Evolutionary conservation across 1,140 invertebrate species (phyloP).

Genomic region (Zeugodacus cucurbitae): DNA sequence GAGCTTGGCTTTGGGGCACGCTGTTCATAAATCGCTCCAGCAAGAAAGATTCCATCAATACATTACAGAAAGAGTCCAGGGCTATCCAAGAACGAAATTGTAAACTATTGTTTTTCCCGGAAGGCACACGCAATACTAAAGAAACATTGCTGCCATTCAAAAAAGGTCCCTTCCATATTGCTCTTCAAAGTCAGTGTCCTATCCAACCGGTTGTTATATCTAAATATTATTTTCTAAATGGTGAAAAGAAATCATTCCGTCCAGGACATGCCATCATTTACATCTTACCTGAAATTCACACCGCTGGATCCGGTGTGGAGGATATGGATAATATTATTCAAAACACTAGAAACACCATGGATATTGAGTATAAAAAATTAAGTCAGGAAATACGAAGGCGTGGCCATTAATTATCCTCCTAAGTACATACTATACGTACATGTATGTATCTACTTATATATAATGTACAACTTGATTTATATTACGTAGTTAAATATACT

Average conservation of each 20-base stretch:
- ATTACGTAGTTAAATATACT: neutral
- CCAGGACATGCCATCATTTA: slow-evolving; percentile 75
- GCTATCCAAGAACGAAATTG: slow-evolving; percentile 75
- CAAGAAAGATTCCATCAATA: slow-evolving; percentile 74
- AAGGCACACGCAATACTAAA: slow-evolving; percentile 77
- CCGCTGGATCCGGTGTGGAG: slow-evolving; percentile 72
- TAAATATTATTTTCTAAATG: slow-evolving; percentile 85
- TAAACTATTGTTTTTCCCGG: slow-evolving; percentile 77
- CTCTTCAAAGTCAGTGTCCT: slow-evolving; percentile 82
- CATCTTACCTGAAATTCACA: slow-evolving; percentile 78
- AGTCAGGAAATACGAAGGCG: slow-evolving; percentile 66
- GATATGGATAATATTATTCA: slow-evolving; percentile 76
- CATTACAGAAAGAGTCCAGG: slow-evolving; percentile 79
- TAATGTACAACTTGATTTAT: neutral
- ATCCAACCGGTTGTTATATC: slow-evolving; percentile 92
- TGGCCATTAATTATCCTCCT: slow-evolving; percentile 45
- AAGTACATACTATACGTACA: neutral
- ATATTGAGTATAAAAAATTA: slow-evolving; percentile 70
- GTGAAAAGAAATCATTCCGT: slow-evolving; percentile 78
- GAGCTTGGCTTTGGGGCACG: slow-evolving; percentile 86
- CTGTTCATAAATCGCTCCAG: slow-evolving; percentile 87
- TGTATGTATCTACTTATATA: neutral
- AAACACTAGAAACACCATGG: slow-evolving; percentile 74
- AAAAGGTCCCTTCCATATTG: slow-evolving; percentile 94
- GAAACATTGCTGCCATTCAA: slow-evolving; percentile 82